Conservation (phyloP, 2,797 vertebrate species). For the Falco naumanni region DNA sequence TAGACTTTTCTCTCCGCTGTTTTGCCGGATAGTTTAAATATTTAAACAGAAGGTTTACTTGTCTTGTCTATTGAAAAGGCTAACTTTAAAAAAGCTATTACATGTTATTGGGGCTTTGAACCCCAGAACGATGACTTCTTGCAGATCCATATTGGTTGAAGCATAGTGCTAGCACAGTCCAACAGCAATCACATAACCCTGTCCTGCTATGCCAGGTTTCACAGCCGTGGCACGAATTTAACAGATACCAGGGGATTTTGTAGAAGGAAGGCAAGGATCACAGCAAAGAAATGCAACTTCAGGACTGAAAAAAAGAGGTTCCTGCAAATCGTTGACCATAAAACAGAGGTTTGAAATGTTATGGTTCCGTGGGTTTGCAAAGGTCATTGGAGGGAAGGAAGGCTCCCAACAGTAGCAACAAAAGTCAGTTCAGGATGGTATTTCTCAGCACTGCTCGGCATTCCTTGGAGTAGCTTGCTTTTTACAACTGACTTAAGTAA, state of each 20-base stretch:
- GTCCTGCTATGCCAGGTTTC: not conserved
- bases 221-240: not conserved
- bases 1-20: not conserved
- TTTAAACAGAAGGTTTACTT: slow-evolving; percentile 33
- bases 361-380: not conserved
- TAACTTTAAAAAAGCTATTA: not conserved
- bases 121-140: not conserved
- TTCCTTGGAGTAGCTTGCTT: not conserved
- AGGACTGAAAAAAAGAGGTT: not conserved
- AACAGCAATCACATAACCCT: not conserved
- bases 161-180: rapidly evolving
- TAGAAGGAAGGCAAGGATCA: not conserved
- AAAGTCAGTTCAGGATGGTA: not conserved
- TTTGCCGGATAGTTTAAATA: not conserved
- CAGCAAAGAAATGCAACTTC: not conserved
- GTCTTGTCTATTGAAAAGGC: not conserved
- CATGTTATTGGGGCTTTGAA: not conserved
- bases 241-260: too few relatives aligned
- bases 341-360: not conserved
- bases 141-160: not conserved
- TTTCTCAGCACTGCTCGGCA: not conserved
- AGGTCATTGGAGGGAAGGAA: not conserved
- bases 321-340: not conserved
- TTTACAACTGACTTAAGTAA: not conserved
- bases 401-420: not conserved